Evolutionary conservation across 2,888 invertebrate species (phyloP).

Genomic region (Latheticus oryzae): DNA sequence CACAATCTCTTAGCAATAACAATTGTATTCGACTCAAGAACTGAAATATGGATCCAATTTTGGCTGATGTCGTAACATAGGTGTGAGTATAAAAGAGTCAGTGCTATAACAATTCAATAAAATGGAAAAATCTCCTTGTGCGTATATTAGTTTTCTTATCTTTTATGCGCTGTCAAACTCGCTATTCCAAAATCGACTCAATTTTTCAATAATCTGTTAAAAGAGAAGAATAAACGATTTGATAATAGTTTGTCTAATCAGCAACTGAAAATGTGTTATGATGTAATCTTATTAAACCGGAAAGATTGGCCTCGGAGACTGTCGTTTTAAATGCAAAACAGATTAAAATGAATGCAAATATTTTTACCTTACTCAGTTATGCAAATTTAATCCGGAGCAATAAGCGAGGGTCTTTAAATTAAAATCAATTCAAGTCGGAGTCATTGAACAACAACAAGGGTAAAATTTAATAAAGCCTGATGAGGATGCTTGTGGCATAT

Average conservation of each 20-base stretch:
- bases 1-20: no score
- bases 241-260: constrained; percentile 30
- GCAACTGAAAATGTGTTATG: constrained; percentile 28
- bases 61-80: constrained; percentile 8
- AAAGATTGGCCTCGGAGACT: constrained; percentile 24
- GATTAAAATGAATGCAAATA: constrained; percentile 43
- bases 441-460: constrained; percentile 40
- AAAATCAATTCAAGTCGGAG: constrained; percentile 39
- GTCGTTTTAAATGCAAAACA: constrained; percentile 40
- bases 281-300: constrained; percentile 30
- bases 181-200: constrained; percentile 29
- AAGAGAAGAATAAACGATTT: constrained; percentile 14
- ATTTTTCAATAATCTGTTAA: constrained; percentile 20
- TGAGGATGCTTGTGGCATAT: constrained; percentile 32
- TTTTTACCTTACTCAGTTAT: constrained; percentile 42
- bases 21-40: constrained; percentile 32
- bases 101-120: constrained; percentile 38
- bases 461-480: constrained; percentile 39
- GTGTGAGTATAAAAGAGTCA: constrained; percentile 30
- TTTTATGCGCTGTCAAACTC: constrained; percentile 35
- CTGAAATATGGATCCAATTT: constrained; percentile 36
- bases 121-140: constrained; percentile 34
- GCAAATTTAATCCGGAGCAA: constrained; percentile 40
- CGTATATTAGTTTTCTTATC: constrained; percentile 40
- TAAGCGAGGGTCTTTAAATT: constrained; percentile 40